Evolutionary conservation across 2,113 vertebrate species (phyloP).

Genomic region (Colaptes auratus): DNA sequence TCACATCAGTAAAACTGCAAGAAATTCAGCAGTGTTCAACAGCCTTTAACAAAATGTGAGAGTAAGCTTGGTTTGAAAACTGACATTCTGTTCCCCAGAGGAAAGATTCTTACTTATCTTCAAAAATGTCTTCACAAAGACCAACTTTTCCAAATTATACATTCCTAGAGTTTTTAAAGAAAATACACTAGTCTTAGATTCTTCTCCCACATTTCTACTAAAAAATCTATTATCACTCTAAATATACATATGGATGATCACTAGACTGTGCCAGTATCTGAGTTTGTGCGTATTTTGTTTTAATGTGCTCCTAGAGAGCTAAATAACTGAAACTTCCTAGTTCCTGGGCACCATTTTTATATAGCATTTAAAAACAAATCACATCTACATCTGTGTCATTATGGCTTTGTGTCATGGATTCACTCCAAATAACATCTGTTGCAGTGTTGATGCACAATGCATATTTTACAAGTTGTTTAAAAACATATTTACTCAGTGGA

Average conservation of each 20-base stretch:
- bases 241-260: neutral
- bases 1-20: neutral
- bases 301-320: neutral
- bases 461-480: constrained; percentile 57
- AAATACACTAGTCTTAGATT: neutral
- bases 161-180: neutral
- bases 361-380: constrained; percentile 39
- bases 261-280: neutral
- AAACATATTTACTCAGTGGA: constrained; percentile 45
- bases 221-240: neutral
- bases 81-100: neutral
- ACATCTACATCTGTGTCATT: constrained; percentile 41
- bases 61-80: neutral
- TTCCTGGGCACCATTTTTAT: neutral
- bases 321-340: neutral
- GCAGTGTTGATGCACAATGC: constrained; percentile 34
- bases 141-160: neutral
- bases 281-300: constrained; percentile 5
- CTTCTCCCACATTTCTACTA: neutral
- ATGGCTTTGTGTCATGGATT: constrained; percentile 41
- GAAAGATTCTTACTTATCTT: neutral
- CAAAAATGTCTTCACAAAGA: neutral
- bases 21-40: neutral
- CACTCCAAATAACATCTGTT: constrained; percentile 59
- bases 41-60: neutral